Percentiles rank a stretch among this genome's conserved stretches.
Conservation (phyloP, 2,888 invertebrate genomes). For the Trissonchulus sp. region DNA sequence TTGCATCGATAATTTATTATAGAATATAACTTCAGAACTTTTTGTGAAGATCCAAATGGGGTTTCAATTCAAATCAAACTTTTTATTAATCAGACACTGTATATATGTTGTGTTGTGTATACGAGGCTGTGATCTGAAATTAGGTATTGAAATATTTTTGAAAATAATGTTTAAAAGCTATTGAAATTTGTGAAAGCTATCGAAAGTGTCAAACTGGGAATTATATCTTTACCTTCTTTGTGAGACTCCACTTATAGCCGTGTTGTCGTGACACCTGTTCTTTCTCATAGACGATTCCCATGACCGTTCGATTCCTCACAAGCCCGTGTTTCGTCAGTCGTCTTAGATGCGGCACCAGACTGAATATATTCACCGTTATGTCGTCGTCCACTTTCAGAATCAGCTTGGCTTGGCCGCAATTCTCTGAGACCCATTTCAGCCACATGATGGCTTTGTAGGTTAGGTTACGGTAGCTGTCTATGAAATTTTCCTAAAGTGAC, state of each 20-base stretch:
- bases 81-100: no score
- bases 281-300: background rate
- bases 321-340: background rate
- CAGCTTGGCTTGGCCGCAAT: background rate
- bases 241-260: background rate
- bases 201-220: no score
- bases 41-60: no score
- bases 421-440: background rate
- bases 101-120: no score
- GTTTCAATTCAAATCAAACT: no score
- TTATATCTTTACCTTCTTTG: no score
- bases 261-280: background rate
- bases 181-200: no score
- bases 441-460: constrained; percentile 20
- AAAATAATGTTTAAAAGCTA: no score
- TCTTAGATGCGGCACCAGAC: background rate
- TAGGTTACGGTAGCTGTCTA: constrained; percentile 16
- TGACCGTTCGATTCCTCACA: background rate
- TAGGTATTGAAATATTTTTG: no score
- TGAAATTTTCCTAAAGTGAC: background rate
- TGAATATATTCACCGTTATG: background rate
- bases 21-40: no score
- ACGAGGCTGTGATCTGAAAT: no score
- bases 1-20: no score
- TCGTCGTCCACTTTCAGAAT: constrained; percentile 13